Base-by-base conservation (phyloP, 2,797 vertebrate genomes). In the Falco naumanni region DNA sequence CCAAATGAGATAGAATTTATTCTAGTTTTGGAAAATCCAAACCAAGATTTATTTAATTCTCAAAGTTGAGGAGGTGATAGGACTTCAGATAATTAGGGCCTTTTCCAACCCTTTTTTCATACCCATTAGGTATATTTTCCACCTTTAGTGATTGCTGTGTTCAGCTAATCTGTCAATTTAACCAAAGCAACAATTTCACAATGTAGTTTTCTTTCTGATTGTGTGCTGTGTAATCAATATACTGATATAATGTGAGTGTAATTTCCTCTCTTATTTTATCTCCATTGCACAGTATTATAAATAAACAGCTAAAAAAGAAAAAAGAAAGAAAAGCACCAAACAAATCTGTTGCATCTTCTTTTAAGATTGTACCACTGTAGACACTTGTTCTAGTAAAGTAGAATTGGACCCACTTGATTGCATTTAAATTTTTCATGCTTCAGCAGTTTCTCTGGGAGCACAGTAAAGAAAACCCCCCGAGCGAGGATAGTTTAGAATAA, bases 401-500 rank as follows among this genome's bases (percentile, higher is more conserved):
- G 98, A 99, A 99, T 98, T 99, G 98, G 98, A 98, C 98, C 96
- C 98, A 98, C 98, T 98, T 98, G 98, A 98, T 98, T 98, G 98
- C 98, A 98, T 98, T 98, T 98, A 98, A 98, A 98, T 98, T 98
- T 98, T 98, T 98, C 98, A 98, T 98, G 99, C 99, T 99, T 99
- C 99, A 99, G 98, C 99, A 99, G 99, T 99, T 99, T 99, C 99
- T 98, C 98, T 99, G 99, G 99, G 99, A 99, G 99, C 98, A 98
- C 98, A 98, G 98, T 98, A 98, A 98, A 99, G 99, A 99, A 99
- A 99, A 99, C 98, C 99, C 99, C 99, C 98, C 99, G 98, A 98
- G 99, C 98, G 99, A 99, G 98, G 98, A 99, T 99, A 99, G 99
- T 99, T 99, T 98, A 99, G 99, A 99, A 99, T 99, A 99, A 99